A percentile compares a stretch with the other conserved stretches of the same genome.
These are phyloP conservation scores for Calypte anna DNA, from an alignment of 2,113 vertebrate genomes.

Conservation along the genomic window DNA sequence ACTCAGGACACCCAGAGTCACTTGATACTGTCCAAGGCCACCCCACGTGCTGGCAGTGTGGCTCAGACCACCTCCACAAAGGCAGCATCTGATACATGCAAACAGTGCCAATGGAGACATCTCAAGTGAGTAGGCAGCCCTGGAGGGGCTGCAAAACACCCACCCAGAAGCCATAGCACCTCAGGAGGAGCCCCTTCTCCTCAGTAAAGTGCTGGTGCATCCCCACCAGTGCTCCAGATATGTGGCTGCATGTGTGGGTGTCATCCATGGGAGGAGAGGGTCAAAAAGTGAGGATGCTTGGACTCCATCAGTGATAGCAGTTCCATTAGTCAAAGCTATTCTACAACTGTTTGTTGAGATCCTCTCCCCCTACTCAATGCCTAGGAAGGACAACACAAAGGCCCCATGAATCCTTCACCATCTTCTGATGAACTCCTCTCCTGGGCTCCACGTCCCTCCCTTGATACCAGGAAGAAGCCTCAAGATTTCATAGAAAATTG, in stretches of 20 bases:
- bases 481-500: neutral
- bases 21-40: neutral
- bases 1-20: accelerated
- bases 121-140: neutral
- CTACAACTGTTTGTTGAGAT: neutral
- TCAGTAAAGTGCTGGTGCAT: neutral
- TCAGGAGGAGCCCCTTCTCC: neutral
- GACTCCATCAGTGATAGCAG: neutral
- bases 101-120: neutral
- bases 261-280: neutral
- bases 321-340: neutral
- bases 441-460: neutral
- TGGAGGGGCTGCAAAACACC: neutral
- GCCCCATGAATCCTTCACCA: neutral
- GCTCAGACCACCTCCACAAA: neutral
- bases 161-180: accelerated
- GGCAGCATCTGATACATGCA: neutral
- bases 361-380: neutral
- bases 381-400: neutral
- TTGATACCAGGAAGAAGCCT: neutral
- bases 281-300: neutral
- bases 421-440: neutral
- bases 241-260: accelerated
- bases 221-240: neutral
- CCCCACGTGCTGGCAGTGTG: accelerated